Base-by-base conservation (phyloP, 2,113 vertebrate genomes). In the Aegotheles bennettii region DNA sequence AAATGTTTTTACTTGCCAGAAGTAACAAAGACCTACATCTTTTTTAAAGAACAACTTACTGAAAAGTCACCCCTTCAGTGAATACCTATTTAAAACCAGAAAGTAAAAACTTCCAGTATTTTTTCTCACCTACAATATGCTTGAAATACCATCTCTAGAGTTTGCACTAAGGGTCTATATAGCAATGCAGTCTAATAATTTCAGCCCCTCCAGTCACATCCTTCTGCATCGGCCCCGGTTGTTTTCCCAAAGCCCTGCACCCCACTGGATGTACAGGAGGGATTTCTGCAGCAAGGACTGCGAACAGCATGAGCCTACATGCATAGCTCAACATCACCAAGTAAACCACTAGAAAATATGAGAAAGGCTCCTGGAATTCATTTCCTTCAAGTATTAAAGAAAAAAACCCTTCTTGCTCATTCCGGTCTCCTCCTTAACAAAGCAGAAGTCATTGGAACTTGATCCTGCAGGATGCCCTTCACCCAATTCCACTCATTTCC, bases 101-200 rank as follows among this genome's bases (percentile, higher is more conserved):
- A 71, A 51, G 23, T 3, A 10, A n/a, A 45, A 54, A 20, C 11
- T 90, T 81, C 11, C 3, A 2, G 1, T 11, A 2, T 4, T 6
- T 64, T 45, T 33, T 24, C 47, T 75, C 29, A 16, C 11, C 59
- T 38, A 33, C 35, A 3, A 13, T 5, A 23, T 2, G 12, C 43
- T 40, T 18, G 28, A 67, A 54, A 68, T 4, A 24, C 13, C 74
- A 56, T 8, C 36, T 14, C 50, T 6, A 10, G 53, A 50, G 11
- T 21, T 13, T 53, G 68, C 40, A 2, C 68, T 5, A 24, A 10
- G 57, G 21, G 18, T 13, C 13, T 6, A 1, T 3, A 2, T 0
- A 33, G 14, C 8, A n/a, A 76, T 0, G 33, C 76, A 28, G 51
- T 0, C n/a, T 5, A 10, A 79, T 10, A 13, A 8, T 15, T 25